Evolutionary conservation across 2,888 invertebrate species (phyloP).

Genomic region (Cryptocephalus moraei): DNA sequence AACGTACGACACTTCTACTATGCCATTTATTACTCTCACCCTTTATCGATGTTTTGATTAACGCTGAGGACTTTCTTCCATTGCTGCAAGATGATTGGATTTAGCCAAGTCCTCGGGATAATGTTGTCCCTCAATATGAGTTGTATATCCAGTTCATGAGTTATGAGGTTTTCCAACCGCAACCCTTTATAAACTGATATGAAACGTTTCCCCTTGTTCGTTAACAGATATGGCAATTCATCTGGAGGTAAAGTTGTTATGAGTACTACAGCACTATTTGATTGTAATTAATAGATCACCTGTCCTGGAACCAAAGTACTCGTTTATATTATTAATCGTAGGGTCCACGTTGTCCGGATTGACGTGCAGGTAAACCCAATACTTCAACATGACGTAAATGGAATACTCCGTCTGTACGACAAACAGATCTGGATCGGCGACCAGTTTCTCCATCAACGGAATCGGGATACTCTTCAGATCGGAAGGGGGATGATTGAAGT

Average conservation of each 20-base stretch:
- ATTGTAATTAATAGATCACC: conserved; percentile 19
- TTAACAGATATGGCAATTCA: conserved; percentile 47
- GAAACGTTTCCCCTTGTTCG: conserved; percentile 49
- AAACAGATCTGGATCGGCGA: conserved; percentile 54
- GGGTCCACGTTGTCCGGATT: conserved; percentile 30
- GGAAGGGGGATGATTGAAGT: conserved; percentile 43
- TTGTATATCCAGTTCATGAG: conserved; percentile 60
- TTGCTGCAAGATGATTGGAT: conserved; percentile 51
- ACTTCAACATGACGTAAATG: conserved; percentile 57
- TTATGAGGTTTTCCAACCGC: conserved; percentile 56
- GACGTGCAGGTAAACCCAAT: conserved; percentile 54
- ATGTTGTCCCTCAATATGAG: conserved; percentile 57
- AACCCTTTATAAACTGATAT: conserved; percentile 52
- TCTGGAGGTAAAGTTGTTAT: conserved; percentile 15
- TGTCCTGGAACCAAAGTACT: conserved; percentile 38
- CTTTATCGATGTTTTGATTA: conserved; percentile 59
- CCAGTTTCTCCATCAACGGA: conserved; percentile 54
- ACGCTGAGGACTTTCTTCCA: conserved; percentile 60
- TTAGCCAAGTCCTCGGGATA: conserved; percentile 58
- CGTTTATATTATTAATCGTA: conserved; percentile 27
- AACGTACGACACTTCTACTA: too few relatives aligned
- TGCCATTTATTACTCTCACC: conserved; percentile 38
- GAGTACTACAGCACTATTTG: background rate
- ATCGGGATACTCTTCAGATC: conserved; percentile 52
- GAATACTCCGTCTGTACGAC: conserved; percentile 74